Conservation (phyloP, 2,113 vertebrate genomes). For the Columba janthina region DNA sequence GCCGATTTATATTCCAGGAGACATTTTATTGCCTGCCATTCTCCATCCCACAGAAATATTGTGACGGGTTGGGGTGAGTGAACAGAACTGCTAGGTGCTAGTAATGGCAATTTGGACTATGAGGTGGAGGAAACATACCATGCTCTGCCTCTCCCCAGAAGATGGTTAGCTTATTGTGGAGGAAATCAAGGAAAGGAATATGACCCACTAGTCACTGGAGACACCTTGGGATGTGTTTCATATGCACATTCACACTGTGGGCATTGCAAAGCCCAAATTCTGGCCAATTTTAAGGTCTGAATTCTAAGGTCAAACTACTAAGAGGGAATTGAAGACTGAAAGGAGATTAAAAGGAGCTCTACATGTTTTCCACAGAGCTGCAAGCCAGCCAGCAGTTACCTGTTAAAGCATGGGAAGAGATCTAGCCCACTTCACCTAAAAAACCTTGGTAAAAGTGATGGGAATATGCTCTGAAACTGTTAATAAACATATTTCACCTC, state of each 20-base stretch:
- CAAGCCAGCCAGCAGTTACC: background rate
- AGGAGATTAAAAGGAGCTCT: background rate
- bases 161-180: background rate
- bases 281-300: background rate
- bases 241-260: background rate
- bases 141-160: background rate
- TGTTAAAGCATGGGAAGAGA: background rate
- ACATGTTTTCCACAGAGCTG: background rate
- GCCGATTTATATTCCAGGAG: conserved; percentile 55
- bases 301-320: background rate
- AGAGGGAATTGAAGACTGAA: background rate
- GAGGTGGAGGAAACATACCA: background rate
- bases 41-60: conserved; percentile 39
- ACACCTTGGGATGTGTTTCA: background rate
- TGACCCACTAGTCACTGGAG: background rate
- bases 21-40: conserved; percentile 62
- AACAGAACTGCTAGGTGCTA: conserved; percentile 16
- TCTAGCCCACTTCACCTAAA: background rate
- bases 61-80: conserved; percentile 30
- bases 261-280: background rate
- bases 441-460: background rate
- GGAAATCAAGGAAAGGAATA: background rate
- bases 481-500: background rate
- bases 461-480: background rate
- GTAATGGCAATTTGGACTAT: background rate